Evolutionary conservation across 2,797 vertebrate genomes (phyloP), one percentile per base, ranked within the genome.

Genomic region (Tragopan temminckii): DNA sequence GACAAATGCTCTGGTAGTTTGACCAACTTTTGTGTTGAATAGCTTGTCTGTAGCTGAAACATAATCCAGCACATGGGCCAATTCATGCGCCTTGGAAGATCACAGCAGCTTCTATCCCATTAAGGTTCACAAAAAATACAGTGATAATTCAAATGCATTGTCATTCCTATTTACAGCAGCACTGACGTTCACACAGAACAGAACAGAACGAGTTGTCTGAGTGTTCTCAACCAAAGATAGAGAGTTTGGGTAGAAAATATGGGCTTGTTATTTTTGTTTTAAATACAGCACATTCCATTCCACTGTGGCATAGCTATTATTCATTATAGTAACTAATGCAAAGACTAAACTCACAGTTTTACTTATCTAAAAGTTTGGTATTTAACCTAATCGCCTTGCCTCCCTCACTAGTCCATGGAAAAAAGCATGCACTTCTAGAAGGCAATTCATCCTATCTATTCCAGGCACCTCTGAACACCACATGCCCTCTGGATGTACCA

Each of bases 191-290:
- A 61, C 43, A 67, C 45, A 69, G 50, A 38, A 85, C 58, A 89
- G 70, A 91, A 71, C 46, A 80, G 69, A 69, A 62, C 62, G 82
- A 83, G 46, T 57, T 76, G 38, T 78, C 42, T 94, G 42, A 89
- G 88, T 36, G 42, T 40, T 71, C 55, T 83, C 55, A 87, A 71
- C 82, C 25, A 75, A 79, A 88, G 15, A 16, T 25, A 83, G 0
- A 0, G 50, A 71, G 27, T 36, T 67, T 62, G 9, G 12, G 19
- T 4, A 89, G 31, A 77, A 70, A 57, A 64, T 79, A 67, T 72
- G n/a, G 4, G 24, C 78, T 75, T 63, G 17, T 17, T 63, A 21
- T 33, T 62, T 24, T 66, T 27, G 5, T 35, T 66, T 80, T 31
- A 11, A 92, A 66, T 16, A 14, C 75, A 66, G 14, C 7, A 57